phyloP scores from a whole-genome alignment of 2,113 vertebrate species.

The Macaca mulatta region DNA sequence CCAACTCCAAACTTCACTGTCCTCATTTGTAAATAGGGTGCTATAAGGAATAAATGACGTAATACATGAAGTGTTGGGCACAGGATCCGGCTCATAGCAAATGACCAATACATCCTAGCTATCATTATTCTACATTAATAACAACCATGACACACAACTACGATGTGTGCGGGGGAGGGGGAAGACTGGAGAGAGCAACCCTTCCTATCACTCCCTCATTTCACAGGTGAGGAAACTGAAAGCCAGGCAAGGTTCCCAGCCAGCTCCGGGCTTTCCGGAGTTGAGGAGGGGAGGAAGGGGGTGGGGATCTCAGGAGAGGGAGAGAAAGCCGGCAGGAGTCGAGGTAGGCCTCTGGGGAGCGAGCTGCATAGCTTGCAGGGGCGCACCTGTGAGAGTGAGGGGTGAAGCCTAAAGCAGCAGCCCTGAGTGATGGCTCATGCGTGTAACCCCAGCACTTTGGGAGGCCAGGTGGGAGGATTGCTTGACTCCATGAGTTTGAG shows the following conservation, averaged over 20 bases:
- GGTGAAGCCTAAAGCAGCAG: not conserved
- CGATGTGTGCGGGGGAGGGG: not conserved
- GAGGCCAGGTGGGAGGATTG: too few species aligned
- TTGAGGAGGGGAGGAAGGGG: not conserved
- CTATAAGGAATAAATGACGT: not conserved
- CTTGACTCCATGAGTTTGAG: too few species aligned
- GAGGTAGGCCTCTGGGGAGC: not conserved
- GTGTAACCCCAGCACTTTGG: too few species aligned
- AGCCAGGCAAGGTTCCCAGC: not conserved
- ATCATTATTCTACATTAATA: not conserved
- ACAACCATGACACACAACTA: not conserved
- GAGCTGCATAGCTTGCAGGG: not conserved
- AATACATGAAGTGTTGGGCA: not conserved
- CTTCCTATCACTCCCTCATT: not conserved
- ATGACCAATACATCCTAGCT: not conserved
- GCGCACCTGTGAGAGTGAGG: not conserved
- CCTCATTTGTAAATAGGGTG: not conserved
- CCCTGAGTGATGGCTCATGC: too few species aligned
- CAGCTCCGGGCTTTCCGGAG: fast-evolving
- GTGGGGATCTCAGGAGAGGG: not conserved
- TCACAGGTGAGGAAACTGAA: not conserved
- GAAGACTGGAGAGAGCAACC: not conserved
- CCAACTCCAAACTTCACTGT: not conserved
- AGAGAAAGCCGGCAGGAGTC: not conserved
- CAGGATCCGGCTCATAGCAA: not conserved